A percentile compares a stretch with the other conserved stretches of the same genome.
Conservation (phyloP, 2,888 invertebrate genomes). For the Anodontia alba region DNA sequence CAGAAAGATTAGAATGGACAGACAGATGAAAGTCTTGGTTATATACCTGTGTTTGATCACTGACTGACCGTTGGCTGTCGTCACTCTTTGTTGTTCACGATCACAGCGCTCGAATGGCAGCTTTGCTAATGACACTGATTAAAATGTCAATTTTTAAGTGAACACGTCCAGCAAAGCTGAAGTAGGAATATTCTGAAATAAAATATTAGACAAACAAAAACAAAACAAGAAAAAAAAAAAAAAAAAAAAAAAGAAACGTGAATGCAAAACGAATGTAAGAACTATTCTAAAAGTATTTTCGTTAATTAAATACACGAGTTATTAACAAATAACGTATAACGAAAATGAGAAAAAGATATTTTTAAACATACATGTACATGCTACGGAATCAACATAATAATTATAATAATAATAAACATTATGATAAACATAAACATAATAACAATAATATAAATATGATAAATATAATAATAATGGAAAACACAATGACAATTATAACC, state of each 20-base stretch:
- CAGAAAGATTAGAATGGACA: neutral
- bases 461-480: no score
- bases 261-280: neutral
- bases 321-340: no score
- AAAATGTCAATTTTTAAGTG: neutral
- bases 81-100: constrained; percentile 47
- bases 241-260: neutral
- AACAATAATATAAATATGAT: no score
- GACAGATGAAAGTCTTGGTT: neutral
- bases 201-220: neutral
- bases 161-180: neutral
- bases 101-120: constrained; percentile 35
- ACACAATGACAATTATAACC: no score
- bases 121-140: constrained; percentile 36
- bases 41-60: neutral
- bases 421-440: no score
- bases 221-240: neutral
- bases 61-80: neutral
- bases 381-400: no score
- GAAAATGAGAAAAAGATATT: no score
- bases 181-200: neutral
- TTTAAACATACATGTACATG: no score
- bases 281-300: no score
- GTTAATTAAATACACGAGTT: no score
- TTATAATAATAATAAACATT: no score